Base-by-base conservation (phyloP, 1,140 invertebrate genomes). In the Orussus abietinus region DNA sequence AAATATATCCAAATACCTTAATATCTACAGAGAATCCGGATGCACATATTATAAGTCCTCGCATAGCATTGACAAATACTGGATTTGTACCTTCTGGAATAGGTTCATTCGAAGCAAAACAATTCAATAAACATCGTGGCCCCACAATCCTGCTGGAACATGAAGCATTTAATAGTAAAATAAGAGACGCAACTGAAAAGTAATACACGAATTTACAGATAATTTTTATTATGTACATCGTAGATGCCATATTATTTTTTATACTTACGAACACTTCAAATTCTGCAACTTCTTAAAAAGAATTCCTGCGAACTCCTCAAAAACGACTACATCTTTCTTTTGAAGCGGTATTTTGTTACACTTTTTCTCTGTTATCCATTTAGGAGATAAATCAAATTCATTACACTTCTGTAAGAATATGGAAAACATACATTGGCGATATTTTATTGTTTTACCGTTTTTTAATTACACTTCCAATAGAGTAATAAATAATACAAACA, bases 41-140 rank as follows among this genome's bases (percentile, higher is more conserved):
- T 34, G 83, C 80, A 5, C 84, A 84, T 18, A 92, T 69, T 5
- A 84, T 72, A 3, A 91, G 59, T 35, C 80, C 80, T 51, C 82
- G 78, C 90, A 94, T 92, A 1, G 87, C 83, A 22, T 87, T 78
- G 15, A 84, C 88, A 55, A 81, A 89, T 7, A 92, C 76, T n/a
- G 90, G 88, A 51, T 78, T 80, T 1, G 73, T 76, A 11, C 81
- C 83, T 44, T 81, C 76, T 0, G 90, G 90, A 41, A 94, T 83
- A n/a, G 84, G 72, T 49, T 80, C 74, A 11, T 79, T 79, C 55
- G 83, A 79, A 11, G 77, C 75, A 29, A 92, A 68, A 57, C 87
- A 92, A 36, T 80, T 77, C 7, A 87, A 69, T n/a, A 93, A 62
- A 60, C 88, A 92, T 22, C 79, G 76, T 7, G 90, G 87, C 1